Percentiles rank a stretch among this genome's conserved stretches.
phyloP scores from a whole-genome alignment of 2,113 vertebrate genomes.

The Sinocyclocheilus grahami region DNA sequence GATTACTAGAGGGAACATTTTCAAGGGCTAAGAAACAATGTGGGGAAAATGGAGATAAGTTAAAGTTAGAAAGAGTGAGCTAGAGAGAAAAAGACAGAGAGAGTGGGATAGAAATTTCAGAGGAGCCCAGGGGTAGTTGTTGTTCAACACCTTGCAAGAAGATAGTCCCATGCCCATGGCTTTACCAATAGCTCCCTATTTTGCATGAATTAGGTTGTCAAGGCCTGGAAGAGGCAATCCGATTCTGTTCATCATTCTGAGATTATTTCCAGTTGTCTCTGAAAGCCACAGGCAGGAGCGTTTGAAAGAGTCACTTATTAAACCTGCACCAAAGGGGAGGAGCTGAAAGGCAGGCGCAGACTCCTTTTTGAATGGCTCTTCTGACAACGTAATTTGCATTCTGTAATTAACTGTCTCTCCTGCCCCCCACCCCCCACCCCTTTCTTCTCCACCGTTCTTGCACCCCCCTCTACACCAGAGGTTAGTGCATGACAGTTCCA shows the following conservation, averaged over 20 bases:
- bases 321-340: conserved; percentile 61
- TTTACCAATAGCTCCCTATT: conserved; percentile 55
- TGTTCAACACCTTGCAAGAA: conserved; percentile 51
- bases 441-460: neutral
- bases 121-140: conserved; percentile 34
- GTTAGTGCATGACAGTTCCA: conserved; percentile 61
- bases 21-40: conserved; percentile 26
- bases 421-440: neutral
- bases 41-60: neutral
- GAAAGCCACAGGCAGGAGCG: conserved; percentile 59
- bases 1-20: conserved; percentile 45
- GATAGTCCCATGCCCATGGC: conserved; percentile 45
- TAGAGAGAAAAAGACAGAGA: neutral
- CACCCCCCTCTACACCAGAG: conserved; percentile 51
- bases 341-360: conserved; percentile 58
- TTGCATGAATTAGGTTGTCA: conserved; percentile 68
- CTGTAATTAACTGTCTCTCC: conserved; percentile 76
- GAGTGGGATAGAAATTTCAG: conserved; percentile 13
- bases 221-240: conserved; percentile 53
- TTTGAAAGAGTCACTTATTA: conserved; percentile 64
- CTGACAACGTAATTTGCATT: conserved; percentile 78
- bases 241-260: conserved; percentile 57
- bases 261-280: conserved; percentile 65
- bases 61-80: neutral
- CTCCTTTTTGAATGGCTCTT: conserved; percentile 65